Base-by-base conservation (phyloP, 2,113 vertebrate species). In the Cromileptes altivelis region DNA sequence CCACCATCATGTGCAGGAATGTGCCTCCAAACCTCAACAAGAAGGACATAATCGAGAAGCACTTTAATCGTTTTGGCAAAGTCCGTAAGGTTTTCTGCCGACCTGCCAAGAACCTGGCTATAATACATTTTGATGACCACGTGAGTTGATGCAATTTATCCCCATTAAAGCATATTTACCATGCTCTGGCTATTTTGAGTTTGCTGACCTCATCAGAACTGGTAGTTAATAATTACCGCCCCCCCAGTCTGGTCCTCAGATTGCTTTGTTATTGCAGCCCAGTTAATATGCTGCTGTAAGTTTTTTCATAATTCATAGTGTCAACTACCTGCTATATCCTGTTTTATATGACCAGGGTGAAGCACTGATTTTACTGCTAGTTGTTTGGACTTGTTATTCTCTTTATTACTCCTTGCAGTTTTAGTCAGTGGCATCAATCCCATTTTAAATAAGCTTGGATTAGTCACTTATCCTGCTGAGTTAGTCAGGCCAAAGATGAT, bases 41-140 rank as follows among this genome's bases (percentile, higher is more conserved):
- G 74, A 97, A 96, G 79, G 85, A 93, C 0, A 47, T 92, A 2
- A 79, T 99, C 17, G 94, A 95, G 86, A 96, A 96, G 8, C 95
- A 98, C 87, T 99, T 99, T 0, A 40, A 91, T 3, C 96, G 91
- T 64, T 97, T 97, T 1, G 97, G 96, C 0, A 97, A 95, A 88
- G 94, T 99, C 45, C 88, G 92, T 0, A 96, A 92, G 19, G 7
- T 98, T 70, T 93, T 89, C 73, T 98, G 96, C 47, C 94, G 94
- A 6, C 95, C 95, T 4, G 91, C 68, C 17, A 97, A 96, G 77
- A 97, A 96, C 62, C 84, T 93, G 61, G 97, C 96, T 0, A 80
- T 96, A 15, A 88, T 99, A 2, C 93, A 97, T 84, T 99, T 98
- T 19, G 90, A 94, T 17, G 96, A 99, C 86, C 96, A 98, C 0